Evolutionary conservation across 2,888 invertebrate genomes (phyloP).

Genomic region (Netelia melanura): DNA sequence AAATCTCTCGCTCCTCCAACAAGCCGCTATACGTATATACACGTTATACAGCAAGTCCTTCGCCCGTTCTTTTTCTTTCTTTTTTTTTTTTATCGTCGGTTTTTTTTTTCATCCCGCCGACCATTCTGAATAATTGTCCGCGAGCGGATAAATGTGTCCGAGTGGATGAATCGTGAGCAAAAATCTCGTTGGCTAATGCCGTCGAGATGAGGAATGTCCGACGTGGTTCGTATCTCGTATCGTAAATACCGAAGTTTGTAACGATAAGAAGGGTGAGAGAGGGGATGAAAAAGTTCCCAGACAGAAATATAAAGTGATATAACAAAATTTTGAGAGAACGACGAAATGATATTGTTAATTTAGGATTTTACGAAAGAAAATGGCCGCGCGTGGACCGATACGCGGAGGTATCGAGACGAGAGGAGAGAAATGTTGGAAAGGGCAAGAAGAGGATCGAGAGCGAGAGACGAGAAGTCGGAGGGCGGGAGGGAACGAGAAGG

Average conservation of each 20-base stretch:
- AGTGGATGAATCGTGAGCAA: constrained; percentile 51
- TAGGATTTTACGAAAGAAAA: constrained; percentile 80
- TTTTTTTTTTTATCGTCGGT: constrained; percentile 26
- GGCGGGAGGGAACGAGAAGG: constrained; percentile 48
- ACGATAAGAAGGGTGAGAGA: not conserved
- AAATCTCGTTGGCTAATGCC: constrained; percentile 56
- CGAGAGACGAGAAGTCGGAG: constrained; percentile 50
- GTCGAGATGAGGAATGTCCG: constrained; percentile 55
- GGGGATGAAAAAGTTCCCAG: not conserved
- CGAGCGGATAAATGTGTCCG: constrained; percentile 64
- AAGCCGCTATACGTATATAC: constrained; percentile 38
- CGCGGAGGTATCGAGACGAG: constrained; percentile 44
- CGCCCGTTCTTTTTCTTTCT: constrained; percentile 10
- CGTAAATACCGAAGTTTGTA: constrained; percentile 18
- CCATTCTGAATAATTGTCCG: constrained; percentile 66
- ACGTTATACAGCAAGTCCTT: constrained; percentile 50
- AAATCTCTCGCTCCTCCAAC: constrained; percentile 65
- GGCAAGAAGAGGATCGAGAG: constrained; percentile 31
- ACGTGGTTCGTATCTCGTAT: constrained; percentile 28
- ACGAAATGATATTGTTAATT: constrained; percentile 1
- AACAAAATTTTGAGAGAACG: not conserved
- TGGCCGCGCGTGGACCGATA: constrained; percentile 74
- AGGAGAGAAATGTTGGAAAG: constrained; percentile 46
- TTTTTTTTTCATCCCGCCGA: constrained; percentile 44
- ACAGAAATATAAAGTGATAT: not conserved